A percentile compares a stretch with the other conserved stretches of the same genome.
Evolutionary conservation across 1,140 invertebrate species (phyloP).

Genomic region (Globodera ellingtonae): DNA sequence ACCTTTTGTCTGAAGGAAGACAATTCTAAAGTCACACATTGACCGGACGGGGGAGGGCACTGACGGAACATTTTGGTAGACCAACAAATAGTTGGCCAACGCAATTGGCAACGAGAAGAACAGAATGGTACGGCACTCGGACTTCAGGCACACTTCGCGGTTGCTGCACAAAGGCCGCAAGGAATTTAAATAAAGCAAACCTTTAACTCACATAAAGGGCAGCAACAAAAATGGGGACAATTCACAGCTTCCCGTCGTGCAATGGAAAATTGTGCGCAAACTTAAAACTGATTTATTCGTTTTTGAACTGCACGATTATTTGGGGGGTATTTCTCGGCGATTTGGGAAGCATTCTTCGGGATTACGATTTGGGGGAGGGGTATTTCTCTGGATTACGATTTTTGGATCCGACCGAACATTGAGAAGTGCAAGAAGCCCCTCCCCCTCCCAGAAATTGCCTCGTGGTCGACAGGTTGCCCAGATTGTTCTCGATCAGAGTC

Average conservation of each 20-base stretch:
- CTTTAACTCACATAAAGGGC: slow-evolving; percentile 53
- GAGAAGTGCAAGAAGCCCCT: no score
- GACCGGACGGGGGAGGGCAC: background rate
- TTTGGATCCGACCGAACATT: no score
- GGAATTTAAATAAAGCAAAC: background rate
- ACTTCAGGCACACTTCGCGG: slow-evolving; percentile 48
- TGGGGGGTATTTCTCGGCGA: no score
- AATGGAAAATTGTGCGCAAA: slow-evolving; percentile 58
- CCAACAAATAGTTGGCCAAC: slow-evolving; percentile 53
- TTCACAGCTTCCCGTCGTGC: slow-evolving; percentile 52
- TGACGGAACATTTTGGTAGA: slow-evolving; percentile 51
- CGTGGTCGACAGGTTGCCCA: slow-evolving; percentile 55
- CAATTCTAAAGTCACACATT: background rate
- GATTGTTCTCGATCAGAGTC: slow-evolving; percentile 64
- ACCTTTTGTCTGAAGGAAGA: slow-evolving; percentile 49
- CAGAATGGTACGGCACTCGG: slow-evolving; percentile 60
- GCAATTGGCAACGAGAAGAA: slow-evolving; percentile 49
- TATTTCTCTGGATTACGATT: no score
- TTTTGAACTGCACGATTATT: no score
- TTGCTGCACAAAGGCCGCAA: background rate
- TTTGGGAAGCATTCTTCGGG: no score
- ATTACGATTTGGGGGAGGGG: no score
- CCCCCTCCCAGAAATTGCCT: slow-evolving; percentile 23
- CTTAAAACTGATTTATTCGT: slow-evolving; percentile 33
- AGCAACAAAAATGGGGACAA: slow-evolving; percentile 60